Evolutionary conservation across 2,797 vertebrate species (phyloP).

Genomic region (Phalanger gymnotis): DNA sequence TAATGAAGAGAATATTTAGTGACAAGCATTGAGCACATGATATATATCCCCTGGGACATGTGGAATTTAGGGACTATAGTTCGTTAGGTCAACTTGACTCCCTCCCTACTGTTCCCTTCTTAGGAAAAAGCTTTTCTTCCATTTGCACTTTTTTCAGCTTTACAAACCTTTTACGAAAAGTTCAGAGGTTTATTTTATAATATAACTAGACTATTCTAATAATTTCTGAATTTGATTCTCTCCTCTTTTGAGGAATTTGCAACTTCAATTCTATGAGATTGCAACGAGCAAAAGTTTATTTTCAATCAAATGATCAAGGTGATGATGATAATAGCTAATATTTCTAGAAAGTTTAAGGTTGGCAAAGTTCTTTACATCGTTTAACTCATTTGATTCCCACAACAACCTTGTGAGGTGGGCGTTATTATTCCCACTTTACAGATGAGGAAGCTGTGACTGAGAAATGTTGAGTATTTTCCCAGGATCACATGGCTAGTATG

Average conservation of each 20-base stretch:
- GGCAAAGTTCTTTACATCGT: not conserved
- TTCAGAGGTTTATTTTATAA: not conserved
- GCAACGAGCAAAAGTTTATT: not conserved
- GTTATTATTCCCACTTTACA: not conserved
- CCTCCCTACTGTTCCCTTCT: not conserved
- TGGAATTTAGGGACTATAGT: not conserved
- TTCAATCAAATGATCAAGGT: not conserved
- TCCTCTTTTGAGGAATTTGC: not conserved
- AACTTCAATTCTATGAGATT: not conserved
- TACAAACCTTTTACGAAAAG: not conserved
- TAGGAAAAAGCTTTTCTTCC: not conserved
- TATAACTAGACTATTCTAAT: not conserved
- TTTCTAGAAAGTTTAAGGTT: not conserved
- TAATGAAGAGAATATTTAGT: not conserved
- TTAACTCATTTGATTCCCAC: not conserved
- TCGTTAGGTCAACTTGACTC: not conserved
- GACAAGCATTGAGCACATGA: not conserved
- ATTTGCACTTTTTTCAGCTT: not conserved
- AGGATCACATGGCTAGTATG: not conserved
- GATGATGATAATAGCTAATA: not conserved
- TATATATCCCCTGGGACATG: not conserved
- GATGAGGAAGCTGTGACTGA: not conserved
- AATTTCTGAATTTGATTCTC: not conserved
- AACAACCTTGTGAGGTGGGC: not conserved
- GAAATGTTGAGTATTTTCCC: not conserved